phyloP scores from a whole-genome alignment of 2,113 vertebrate species.

The Baryphthengus martii region DNA sequence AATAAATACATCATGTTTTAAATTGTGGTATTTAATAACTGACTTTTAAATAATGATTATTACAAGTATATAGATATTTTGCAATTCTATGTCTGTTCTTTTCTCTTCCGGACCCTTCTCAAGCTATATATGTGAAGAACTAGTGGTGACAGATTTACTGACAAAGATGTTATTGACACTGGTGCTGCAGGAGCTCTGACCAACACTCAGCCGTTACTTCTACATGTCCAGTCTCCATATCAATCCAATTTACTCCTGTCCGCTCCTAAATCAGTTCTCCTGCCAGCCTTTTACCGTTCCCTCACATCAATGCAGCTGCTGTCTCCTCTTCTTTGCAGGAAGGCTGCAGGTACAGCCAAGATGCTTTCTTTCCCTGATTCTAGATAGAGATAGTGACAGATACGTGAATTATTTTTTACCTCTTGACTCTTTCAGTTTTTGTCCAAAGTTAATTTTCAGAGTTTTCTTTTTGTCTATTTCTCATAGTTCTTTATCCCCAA shows the following conservation, averaged over 20 bases:
- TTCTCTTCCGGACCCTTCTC: not conserved
- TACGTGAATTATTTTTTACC: not conserved
- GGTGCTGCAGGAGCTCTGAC: not conserved
- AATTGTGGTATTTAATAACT: not conserved
- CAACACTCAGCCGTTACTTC: not conserved
- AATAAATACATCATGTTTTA: not conserved
- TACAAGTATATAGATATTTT: not conserved
- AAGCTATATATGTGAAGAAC: not conserved
- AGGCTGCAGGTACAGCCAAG: not conserved
- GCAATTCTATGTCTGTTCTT: not conserved
- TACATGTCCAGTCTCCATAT: not conserved
- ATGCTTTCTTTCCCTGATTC: not conserved
- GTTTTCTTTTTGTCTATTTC: not conserved
- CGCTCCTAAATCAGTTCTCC: not conserved
- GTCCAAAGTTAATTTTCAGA: not conserved
- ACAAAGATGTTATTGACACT: not conserved
- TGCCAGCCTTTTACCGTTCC: not conserved
- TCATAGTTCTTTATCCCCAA: not conserved
- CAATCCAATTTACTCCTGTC: not conserved
- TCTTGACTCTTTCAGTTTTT: not conserved
- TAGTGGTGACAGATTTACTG: not conserved
- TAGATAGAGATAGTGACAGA: fast-evolving
- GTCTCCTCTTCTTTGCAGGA: not conserved
- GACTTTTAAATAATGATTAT: not conserved
- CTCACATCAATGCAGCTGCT: fast-evolving